Percentiles rank a stretch among this genome's conserved stretches.
Conservation (phyloP, 2,113 vertebrate genomes). For the Syngnathoides biaculeatus region DNA sequence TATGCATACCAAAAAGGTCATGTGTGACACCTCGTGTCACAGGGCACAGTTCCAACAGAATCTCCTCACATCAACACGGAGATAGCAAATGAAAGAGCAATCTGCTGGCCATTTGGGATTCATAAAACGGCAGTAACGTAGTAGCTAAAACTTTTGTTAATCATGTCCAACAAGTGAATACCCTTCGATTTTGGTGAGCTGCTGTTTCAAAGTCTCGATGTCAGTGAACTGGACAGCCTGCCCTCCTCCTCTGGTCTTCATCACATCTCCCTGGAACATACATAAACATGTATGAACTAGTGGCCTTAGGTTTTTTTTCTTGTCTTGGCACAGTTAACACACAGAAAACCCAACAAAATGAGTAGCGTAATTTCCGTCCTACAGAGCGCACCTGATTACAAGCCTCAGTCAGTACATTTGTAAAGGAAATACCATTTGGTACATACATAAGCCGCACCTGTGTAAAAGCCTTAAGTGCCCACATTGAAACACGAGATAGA, state of each 20-base stretch:
- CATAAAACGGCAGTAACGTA: neutral
- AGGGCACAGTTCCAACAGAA: too few species aligned
- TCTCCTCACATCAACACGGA: too few species aligned
- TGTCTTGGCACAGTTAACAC: neutral
- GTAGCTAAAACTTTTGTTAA: neutral
- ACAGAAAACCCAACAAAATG: neutral
- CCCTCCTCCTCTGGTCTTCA: constrained; percentile 87
- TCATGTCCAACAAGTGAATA: constrained; percentile 17
- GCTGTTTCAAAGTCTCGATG: constrained; percentile 88
- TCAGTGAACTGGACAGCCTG: constrained; percentile 95
- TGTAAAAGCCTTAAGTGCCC: too few species aligned
- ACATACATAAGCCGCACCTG: too few species aligned
- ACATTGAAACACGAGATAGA: too few species aligned
- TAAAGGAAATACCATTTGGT: too few species aligned
- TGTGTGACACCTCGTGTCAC: neutral
- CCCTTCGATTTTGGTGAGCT: constrained; percentile 75
- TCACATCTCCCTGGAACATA: constrained; percentile 86
- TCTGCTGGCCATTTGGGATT: too few species aligned
- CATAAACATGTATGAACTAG: neutral
- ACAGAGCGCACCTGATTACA: too few species aligned
- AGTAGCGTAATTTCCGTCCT: too few species aligned
- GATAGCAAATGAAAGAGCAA: too few species aligned
- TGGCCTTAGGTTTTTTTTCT: neutral
- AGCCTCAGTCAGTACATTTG: too few species aligned
- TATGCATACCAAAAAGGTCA: too few species aligned